phyloP scores from a whole-genome alignment of 2,113 vertebrate species.

The Beaufortia kweichowensis region DNA sequence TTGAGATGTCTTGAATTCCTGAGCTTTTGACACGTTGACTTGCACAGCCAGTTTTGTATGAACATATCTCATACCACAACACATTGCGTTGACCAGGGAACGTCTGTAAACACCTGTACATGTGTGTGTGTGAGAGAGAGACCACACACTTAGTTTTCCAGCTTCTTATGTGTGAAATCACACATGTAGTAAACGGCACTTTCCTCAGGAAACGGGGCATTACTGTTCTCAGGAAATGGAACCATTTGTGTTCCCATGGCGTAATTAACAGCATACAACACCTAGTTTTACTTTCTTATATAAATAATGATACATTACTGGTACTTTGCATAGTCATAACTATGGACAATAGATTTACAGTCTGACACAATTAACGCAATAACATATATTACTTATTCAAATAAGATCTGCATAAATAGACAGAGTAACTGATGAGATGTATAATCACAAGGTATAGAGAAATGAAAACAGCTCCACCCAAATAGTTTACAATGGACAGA shows the following conservation, averaged over 20 bases:
- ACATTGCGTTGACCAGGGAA: not conserved
- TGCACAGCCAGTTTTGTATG: constrained; percentile 49
- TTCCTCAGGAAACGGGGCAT: not conserved
- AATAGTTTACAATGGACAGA: not conserved
- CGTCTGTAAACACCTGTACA: not conserved
- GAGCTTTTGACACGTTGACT: constrained; percentile 17
- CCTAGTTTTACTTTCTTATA: no score
- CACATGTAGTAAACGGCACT: not conserved
- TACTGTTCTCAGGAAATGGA: not conserved
- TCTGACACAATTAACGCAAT: no score
- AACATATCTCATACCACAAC: constrained; percentile 26
- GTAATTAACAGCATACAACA: not conserved
- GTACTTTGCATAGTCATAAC: no score
- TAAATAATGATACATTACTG: no score
- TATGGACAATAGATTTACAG: no score
- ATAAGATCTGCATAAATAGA: no score
- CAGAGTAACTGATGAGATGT: no score
- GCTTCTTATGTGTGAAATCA: constrained; percentile 5
- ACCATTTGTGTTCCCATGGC: not conserved
- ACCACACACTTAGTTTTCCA: not conserved
- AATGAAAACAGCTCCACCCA: not conserved
- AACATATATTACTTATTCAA: no score
- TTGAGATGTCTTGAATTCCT: constrained; percentile 43
- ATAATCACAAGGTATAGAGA: no score
- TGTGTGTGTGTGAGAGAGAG: not conserved